Percentiles rank a stretch among this genome's conserved stretches.
phyloP scores from a whole-genome alignment of 30 jellyfish, hydroid and myxozoan genomes.

The Mastigias papua region DNA sequence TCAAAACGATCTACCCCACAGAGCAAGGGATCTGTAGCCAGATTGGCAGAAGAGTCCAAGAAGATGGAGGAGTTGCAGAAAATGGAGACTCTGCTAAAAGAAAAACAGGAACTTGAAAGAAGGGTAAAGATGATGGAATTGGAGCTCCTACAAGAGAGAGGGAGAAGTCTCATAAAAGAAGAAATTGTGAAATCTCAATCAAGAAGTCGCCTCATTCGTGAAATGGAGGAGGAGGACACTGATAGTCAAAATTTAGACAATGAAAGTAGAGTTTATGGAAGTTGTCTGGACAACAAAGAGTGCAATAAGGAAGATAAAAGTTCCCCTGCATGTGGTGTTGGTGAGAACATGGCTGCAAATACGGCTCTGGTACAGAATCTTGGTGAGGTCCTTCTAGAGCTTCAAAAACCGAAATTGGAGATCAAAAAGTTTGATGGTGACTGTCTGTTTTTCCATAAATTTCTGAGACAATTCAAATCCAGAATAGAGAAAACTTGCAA shows the following conservation, averaged over 20 bases:
- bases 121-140: slow-evolving; percentile 32
- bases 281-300: background rate
- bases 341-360: background rate
- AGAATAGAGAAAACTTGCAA: slow-evolving; percentile 55
- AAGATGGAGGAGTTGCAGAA: slow-evolving; percentile 30
- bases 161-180: slow-evolving; percentile 24
- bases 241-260: slow-evolving; percentile 35
- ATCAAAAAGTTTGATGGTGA: slow-evolving; percentile 60
- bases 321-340: slow-evolving; percentile 14
- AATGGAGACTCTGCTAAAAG: slow-evolving; percentile 39
- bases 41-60: slow-evolving; percentile 39
- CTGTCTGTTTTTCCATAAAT: slow-evolving; percentile 39
- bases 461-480: slow-evolving; percentile 55
- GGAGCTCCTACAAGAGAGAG: slow-evolving; percentile 58
- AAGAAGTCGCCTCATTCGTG: slow-evolving; percentile 52
- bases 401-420: slow-evolving; percentile 61
- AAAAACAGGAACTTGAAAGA: slow-evolving; percentile 38
- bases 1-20: slow-evolving; percentile 30
- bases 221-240: slow-evolving; percentile 58
- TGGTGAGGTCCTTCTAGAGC: slow-evolving; percentile 56
- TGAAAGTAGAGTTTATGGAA: slow-evolving; percentile 8
- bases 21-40: slow-evolving; percentile 30
- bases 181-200: slow-evolving; percentile 39
- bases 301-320: background rate
- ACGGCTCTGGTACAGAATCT: slow-evolving; percentile 11